Conservation (phyloP, 2,888 invertebrate genomes). For the Beris chalybata region DNA sequence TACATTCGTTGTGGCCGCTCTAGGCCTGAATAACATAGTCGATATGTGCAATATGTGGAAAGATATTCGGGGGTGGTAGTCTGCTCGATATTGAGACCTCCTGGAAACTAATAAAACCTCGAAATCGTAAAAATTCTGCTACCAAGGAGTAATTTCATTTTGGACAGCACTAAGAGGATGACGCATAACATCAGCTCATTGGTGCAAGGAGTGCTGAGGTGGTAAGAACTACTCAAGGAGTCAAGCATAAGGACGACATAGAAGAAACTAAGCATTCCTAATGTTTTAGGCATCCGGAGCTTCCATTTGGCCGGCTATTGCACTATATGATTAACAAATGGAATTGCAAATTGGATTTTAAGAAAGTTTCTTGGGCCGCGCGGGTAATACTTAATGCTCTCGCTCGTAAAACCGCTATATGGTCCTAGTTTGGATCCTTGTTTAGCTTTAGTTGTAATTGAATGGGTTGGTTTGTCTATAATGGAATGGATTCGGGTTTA, state of each 20-base stretch:
- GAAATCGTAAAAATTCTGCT: slow-evolving; percentile 34
- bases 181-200: neutral
- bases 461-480: slow-evolving; percentile 15
- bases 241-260: too few relatives aligned
- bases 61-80: slow-evolving; percentile 6
- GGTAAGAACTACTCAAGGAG: too few relatives aligned
- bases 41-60: slow-evolving; percentile 20
- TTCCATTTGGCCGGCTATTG: neutral
- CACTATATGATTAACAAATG: slow-evolving; percentile 31
- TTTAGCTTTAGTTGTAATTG: slow-evolving; percentile 3
- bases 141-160: slow-evolving; percentile 33
- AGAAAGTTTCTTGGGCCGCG: slow-evolving; percentile 23
- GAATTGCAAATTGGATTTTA: slow-evolving; percentile 33
- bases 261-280: too few relatives aligned
- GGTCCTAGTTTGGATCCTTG: too few relatives aligned
- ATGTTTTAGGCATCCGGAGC: too few relatives aligned
- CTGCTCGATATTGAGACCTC: slow-evolving; percentile 25
- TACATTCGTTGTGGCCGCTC: neutral
- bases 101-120: slow-evolving; percentile 33
- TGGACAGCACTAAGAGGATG: slow-evolving; percentile 23
- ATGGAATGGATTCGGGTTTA: slow-evolving; percentile 7
- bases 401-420: too few relatives aligned
- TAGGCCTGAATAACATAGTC: slow-evolving; percentile 7
- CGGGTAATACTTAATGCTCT: slow-evolving; percentile 11
- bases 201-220: too few relatives aligned